These are phyloP conservation scores for Acanthosoma haemorrhoidale DNA, from an alignment of 2,888 invertebrate species.

Conservation along the genomic window DNA sequence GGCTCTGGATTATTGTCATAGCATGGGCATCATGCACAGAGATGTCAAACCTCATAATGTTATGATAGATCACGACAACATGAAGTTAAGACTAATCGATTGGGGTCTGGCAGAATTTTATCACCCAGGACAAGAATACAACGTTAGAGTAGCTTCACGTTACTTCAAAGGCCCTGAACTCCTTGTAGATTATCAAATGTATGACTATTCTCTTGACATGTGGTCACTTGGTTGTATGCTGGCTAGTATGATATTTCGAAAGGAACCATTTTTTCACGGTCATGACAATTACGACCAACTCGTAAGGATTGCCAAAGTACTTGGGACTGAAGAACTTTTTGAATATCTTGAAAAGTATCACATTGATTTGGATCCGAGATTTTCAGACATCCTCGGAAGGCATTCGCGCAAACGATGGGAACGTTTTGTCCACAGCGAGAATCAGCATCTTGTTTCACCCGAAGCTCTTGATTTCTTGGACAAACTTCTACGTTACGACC, in stretches of 20 bases:
- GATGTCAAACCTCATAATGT: constrained; percentile 99
- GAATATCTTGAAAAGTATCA: constrained; percentile 99
- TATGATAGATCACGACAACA: constrained; percentile 99
- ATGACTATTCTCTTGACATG: constrained; percentile 99
- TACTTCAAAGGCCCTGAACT: constrained; percentile 99
- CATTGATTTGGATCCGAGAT: constrained; percentile 98
- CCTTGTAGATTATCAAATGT: constrained; percentile 96
- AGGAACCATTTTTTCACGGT: constrained; percentile 99
- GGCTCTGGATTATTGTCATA: constrained; percentile 98
- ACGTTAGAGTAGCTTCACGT: constrained; percentile 97
- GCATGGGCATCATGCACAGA: constrained; percentile 99
- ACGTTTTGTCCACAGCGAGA: constrained; percentile 97
- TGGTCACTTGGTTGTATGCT: constrained; percentile 99
- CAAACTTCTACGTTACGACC: constrained; percentile 97
- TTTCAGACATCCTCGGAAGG: constrained; percentile 95
- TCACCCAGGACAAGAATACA: constrained; percentile 99
- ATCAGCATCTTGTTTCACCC: constrained; percentile 95
- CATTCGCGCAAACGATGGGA: constrained; percentile 99
- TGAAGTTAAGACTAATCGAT: constrained; percentile 96
- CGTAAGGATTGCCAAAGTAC: constrained; percentile 97
- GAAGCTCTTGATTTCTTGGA: constrained; percentile 99
- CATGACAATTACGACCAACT: constrained; percentile 99
- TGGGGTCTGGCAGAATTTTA: constrained; percentile 99
- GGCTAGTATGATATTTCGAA: constrained; percentile 99
- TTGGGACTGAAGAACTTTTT: constrained; percentile 98